Conservation (phyloP, 2,113 vertebrate species). For the Sminthopsis crassicaudata region DNA sequence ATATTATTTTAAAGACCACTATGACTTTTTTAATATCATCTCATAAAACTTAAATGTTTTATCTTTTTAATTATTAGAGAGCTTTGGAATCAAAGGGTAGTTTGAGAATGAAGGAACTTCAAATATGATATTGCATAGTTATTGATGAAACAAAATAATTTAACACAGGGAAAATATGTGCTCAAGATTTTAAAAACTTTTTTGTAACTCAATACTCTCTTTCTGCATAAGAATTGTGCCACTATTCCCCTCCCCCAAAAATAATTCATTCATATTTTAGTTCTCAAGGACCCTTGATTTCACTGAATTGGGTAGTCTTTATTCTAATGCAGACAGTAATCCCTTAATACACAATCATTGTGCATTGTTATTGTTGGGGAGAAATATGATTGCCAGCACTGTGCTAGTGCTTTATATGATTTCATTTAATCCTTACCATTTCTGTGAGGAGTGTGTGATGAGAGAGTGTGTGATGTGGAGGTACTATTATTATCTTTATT, state of each 20-base stretch:
- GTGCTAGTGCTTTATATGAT: not conserved
- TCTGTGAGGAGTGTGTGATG: rapidly evolving
- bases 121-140: not conserved
- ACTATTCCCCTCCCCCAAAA: not conserved
- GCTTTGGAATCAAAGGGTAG: not conserved
- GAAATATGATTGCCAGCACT: not conserved
- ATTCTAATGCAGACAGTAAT: not conserved
- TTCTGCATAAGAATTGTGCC: not conserved
- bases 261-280: not conserved
- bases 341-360: not conserved
- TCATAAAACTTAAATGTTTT: not conserved
- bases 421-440: not conserved
- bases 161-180: not conserved
- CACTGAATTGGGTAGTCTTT: not conserved
- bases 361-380: not conserved
- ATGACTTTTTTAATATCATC: not conserved
- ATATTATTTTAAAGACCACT: not conserved
- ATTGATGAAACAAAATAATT: not conserved
- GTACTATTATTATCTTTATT: not conserved
- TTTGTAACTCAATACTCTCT: not conserved
- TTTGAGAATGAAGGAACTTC: not conserved
- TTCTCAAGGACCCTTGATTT: not conserved
- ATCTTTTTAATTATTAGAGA: not conserved
- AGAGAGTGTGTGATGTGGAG: not conserved
- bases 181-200: not conserved